These are phyloP conservation scores for Enteromius viviparus DNA, from an alignment of 2,797 vertebrate genomes.

Conservation along the genomic window DNA sequence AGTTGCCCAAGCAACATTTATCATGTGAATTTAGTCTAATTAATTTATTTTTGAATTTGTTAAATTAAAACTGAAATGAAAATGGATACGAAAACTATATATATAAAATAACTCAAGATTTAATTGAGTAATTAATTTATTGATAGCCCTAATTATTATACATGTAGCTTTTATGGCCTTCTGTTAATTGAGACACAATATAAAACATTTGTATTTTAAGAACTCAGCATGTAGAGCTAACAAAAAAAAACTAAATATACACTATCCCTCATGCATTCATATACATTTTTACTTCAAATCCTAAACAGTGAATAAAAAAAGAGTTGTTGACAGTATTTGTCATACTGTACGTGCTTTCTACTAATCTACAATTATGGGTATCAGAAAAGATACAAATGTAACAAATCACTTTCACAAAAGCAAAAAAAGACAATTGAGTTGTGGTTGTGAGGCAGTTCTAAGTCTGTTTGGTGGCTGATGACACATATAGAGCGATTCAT, in stretches of 20 bases:
- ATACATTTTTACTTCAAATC: neutral
- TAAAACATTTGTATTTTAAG: neutral
- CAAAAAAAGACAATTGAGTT: neutral
- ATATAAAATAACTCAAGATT: neutral
- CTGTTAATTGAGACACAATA: neutral
- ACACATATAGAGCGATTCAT: conserved; percentile 33
- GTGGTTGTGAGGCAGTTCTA: conserved; percentile 22
- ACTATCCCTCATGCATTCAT: neutral
- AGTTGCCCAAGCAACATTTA: neutral
- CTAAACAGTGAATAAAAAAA: neutral
- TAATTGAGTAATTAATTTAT: neutral
- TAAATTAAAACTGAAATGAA: neutral
- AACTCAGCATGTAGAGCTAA: neutral
- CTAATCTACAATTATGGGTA: neutral
- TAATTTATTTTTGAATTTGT: neutral
- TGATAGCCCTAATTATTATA: neutral
- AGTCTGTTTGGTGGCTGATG: conserved; percentile 11
- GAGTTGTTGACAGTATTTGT: neutral
- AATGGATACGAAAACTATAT: neutral
- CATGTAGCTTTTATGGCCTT: neutral
- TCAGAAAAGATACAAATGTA: conserved; percentile 7
- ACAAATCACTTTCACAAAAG: conserved; percentile 1
- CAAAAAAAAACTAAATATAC: neutral
- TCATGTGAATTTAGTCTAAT: neutral
- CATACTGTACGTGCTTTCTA: neutral